phyloP scores from a whole-genome alignment of 2,888 invertebrate genomes.

The Idaea dimidiata region DNA sequence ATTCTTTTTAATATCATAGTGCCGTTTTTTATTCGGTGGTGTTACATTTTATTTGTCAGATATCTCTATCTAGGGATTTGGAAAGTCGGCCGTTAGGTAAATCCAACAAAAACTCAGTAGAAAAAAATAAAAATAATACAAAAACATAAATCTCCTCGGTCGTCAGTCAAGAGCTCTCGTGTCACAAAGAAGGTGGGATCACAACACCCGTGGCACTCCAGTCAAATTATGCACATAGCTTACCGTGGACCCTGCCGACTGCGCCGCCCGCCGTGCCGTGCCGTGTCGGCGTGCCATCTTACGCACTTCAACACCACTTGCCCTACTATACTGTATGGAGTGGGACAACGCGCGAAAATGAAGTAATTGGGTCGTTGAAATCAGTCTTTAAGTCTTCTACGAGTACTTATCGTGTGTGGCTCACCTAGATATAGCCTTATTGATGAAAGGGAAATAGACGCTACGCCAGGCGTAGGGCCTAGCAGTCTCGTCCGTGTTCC shows the following conservation, averaged over 20 bases:
- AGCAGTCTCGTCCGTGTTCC: too few species aligned
- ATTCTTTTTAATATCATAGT: too few species aligned
- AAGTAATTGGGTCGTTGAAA: background rate
- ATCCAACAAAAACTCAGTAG: background rate
- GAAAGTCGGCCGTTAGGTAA: too few species aligned
- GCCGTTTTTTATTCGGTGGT: too few species aligned
- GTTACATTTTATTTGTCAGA: too few species aligned
- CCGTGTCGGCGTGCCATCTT: constrained; percentile 1
- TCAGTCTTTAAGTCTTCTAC: background rate
- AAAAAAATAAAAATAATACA: constrained; percentile 9
- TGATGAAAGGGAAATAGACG: too few species aligned
- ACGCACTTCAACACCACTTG: constrained; percentile 26
- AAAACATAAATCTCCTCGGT: constrained; percentile 17
- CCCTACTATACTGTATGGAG: constrained; percentile 5
- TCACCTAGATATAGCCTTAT: too few species aligned
- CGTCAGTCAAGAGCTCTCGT: constrained; percentile 17
- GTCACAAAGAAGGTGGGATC: constrained; percentile 41
- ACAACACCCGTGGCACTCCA: constrained; percentile 52
- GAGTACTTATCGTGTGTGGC: background rate
- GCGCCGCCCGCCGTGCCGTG: background rate
- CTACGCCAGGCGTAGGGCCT: too few species aligned
- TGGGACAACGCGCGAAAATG: background rate
- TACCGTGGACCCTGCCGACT: constrained; percentile 33
- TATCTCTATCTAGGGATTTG: too few species aligned
- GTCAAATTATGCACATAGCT: constrained; percentile 74